These are phyloP conservation scores for Limnodromus scolopaceus DNA, from an alignment of 2,797 vertebrate species.

Conservation along the genomic window DNA sequence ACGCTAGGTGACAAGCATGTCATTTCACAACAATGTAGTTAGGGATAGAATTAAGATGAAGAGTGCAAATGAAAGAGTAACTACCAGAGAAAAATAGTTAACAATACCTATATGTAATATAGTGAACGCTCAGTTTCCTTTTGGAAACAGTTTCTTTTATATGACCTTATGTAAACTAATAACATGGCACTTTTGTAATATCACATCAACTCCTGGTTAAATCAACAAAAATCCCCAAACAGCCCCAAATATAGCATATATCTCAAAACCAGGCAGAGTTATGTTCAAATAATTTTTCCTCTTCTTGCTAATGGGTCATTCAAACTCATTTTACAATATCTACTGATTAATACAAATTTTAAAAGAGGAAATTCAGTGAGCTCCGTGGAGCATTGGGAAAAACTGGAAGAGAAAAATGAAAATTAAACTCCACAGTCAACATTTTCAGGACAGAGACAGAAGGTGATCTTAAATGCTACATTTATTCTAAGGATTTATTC, in stretches of 20 bases:
- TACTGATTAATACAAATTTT: not conserved
- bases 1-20: not conserved
- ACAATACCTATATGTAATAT: not conserved
- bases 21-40: not conserved
- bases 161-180: not conserved
- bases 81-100: not conserved
- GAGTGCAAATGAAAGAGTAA: not conserved
- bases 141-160: not conserved
- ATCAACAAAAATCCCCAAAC: not conserved
- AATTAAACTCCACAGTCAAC: not conserved
- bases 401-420: not conserved
- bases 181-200: not conserved
- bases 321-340: not conserved
- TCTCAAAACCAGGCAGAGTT: not conserved
- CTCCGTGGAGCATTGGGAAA: not conserved
- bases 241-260: rapidly evolving
- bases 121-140: not conserved
- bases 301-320: not conserved
- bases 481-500: constrained; percentile 22
- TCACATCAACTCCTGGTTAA: not conserved
- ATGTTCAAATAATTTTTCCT: not conserved
- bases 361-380: not conserved
- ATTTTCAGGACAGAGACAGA: not conserved
- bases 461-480: not conserved
- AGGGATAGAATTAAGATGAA: not conserved